Conservation (phyloP, 1,140 invertebrate genomes). For the Carposina sasakii region DNA sequence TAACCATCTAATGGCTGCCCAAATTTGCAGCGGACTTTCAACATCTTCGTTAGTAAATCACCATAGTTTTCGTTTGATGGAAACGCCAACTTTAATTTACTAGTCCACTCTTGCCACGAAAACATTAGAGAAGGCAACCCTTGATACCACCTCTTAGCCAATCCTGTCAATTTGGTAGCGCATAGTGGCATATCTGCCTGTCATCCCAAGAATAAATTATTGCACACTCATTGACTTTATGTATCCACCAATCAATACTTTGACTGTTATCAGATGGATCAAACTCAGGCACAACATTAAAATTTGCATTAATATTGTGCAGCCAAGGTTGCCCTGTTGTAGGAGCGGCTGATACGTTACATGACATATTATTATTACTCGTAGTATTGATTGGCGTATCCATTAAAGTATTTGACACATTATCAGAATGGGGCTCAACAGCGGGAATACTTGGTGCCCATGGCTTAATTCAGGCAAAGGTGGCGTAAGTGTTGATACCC, state of each 20-base stretch:
- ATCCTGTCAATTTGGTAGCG: slow-evolving; percentile 11
- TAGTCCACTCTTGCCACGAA: slow-evolving; percentile 20
- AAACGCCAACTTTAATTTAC: slow-evolving; percentile 18
- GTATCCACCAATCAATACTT: background rate
- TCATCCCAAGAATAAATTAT: slow-evolving; percentile 19
- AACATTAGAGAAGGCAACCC: slow-evolving; percentile 11
- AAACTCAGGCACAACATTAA: background rate
- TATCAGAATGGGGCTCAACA: background rate
- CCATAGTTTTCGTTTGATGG: slow-evolving; percentile 11
- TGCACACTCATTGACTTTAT: slow-evolving; percentile 17
- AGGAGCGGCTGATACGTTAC: too few species aligned
- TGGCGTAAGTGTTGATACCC: background rate
- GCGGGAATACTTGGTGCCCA: background rate
- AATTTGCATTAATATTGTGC: background rate
- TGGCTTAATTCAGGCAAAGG: background rate
- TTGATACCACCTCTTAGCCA: slow-evolving; percentile 19
- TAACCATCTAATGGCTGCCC: slow-evolving; percentile 6
- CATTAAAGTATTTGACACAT: too few species aligned
- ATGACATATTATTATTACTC: too few species aligned
- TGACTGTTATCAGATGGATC: background rate
- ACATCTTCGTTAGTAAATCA: background rate
- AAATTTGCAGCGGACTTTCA: slow-evolving; percentile 5
- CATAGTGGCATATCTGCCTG: slow-evolving; percentile 12
- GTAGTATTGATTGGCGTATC: too few species aligned
- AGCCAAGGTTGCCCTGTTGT: too few species aligned